Percentiles rank a stretch among this genome's conserved stretches.
Evolutionary conservation across 2,797 vertebrate species (phyloP).

Genomic region (Clarias pachynema): DNA sequence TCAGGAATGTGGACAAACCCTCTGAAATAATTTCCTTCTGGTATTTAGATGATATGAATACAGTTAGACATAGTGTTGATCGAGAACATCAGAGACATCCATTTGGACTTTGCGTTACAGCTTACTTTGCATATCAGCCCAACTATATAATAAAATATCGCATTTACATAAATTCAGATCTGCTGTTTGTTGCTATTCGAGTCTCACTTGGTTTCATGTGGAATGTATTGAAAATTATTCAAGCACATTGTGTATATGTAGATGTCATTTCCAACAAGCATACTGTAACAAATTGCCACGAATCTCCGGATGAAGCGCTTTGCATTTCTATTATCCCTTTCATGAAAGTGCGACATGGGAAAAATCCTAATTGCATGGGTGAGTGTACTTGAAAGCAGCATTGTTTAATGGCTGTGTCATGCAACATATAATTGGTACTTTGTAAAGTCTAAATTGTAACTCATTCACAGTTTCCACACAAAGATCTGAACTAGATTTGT

Average conservation of each 20-base stretch:
- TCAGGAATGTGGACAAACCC: no score
- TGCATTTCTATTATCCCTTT: slow-evolving; percentile 9
- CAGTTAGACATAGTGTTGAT: neutral
- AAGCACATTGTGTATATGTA: neutral
- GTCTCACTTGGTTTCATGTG: neutral
- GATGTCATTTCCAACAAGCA: slow-evolving; percentile 5
- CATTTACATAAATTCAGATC: neutral
- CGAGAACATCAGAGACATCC: neutral
- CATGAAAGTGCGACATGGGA: slow-evolving; percentile 7
- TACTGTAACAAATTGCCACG: neutral
- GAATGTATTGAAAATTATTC: neutral
- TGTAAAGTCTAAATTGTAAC: neutral
- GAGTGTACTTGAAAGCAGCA: slow-evolving; percentile 19
- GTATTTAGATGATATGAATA: neutral
- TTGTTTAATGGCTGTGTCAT: slow-evolving; percentile 20
- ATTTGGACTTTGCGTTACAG: neutral
- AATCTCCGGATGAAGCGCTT: slow-evolving; percentile 5
- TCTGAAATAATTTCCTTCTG: neutral
- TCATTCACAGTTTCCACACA: slow-evolving; percentile 8
- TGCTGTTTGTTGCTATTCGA: neutral
- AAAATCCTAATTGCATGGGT: slow-evolving; percentile 1
- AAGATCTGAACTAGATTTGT: neutral
- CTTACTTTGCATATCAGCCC: neutral
- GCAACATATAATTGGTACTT: neutral
- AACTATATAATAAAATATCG: neutral